Evolutionary conservation across 2,797 vertebrate genomes (phyloP), one percentile per base, ranked within the genome.

Genomic region (Megalops cyprinoides): DNA sequence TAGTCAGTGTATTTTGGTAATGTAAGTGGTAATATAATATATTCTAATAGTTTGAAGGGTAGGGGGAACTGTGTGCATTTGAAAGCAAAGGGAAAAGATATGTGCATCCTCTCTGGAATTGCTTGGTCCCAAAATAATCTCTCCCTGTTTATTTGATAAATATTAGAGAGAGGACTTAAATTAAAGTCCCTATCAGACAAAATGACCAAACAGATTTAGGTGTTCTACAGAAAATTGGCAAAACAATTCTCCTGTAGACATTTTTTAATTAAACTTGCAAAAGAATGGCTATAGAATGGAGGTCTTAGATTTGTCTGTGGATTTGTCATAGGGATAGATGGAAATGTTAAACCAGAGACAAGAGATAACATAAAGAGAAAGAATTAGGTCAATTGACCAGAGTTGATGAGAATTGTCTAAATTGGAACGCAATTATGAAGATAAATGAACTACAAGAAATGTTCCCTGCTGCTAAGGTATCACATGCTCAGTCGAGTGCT

Each of bases 351-450:
- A 44, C 69, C 20, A 8, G 4, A 0, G 69, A 73, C 46, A 44
- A 73, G 37, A 44, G 37, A 46, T 8, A 73, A 14, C 5, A 1
- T 3, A 14, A 8, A 5, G 69, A 20, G 37, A n/a, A 39, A 44
- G 37, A n/a, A 39, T n/a, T 18, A 15, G 39, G 37, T 46, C 44
- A 42, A 73, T 73, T 73, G 69, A 73, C 46, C 69, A 37, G 37
- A 42, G 69, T 44, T 73, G 69, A 73, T 73, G 69, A 44, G 37
- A 31, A 73, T 73, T 73, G 69, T 73, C 20, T 46, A 44, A 73
- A 73, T 73, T 73, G 69, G 69, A 73, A 73, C 46, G 37, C 69
- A 73, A 44, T 73, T 73, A 73, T 73, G 69, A 73, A 73, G 69
- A 73, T 44, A 46, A 44, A 73, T 73, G 69, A 44, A 20, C 20